Evolutionary conservation across 2,888 invertebrate species (phyloP).

Genomic region (Aleiodes alternator): DNA sequence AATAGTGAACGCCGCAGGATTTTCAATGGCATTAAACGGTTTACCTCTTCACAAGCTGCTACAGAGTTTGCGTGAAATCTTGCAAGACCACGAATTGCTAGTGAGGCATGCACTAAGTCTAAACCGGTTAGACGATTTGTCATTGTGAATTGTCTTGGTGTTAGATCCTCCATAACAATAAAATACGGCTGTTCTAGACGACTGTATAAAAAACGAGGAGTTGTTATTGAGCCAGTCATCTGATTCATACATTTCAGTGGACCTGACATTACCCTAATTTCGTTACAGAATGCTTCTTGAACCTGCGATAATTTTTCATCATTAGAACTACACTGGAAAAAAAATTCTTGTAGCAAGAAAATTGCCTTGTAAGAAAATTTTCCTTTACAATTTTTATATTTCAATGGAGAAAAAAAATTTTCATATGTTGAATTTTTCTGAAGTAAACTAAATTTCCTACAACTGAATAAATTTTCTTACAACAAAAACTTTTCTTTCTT

Average conservation of each 20-base stretch:
- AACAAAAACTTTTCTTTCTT: too few species aligned
- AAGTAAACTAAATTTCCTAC: too few species aligned
- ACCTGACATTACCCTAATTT: background rate
- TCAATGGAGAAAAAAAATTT: too few species aligned
- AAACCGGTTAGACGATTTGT: slow-evolving; percentile 77
- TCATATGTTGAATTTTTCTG: too few species aligned
- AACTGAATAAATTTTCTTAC: too few species aligned
- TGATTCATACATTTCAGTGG: background rate
- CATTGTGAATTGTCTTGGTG: slow-evolving; percentile 76
- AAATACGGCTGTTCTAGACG: slow-evolving; percentile 66
- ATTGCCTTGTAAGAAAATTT: too few species aligned
- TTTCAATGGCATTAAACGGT: slow-evolving; percentile 45
- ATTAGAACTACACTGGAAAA: background rate
- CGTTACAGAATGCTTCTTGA: background rate
- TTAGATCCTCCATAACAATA: slow-evolving; percentile 78
- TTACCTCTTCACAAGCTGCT: slow-evolving; percentile 76
- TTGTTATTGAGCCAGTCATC: too few species aligned
- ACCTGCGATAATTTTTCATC: background rate
- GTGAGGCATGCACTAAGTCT: slow-evolving; percentile 76
- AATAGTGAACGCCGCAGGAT: slow-evolving; percentile 55
- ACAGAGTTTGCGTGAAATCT: slow-evolving; percentile 78
- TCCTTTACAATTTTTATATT: too few species aligned
- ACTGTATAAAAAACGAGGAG: slow-evolving; percentile 60
- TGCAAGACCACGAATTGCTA: slow-evolving; percentile 77
- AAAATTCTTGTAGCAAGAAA: too few species aligned